phyloP scores from a whole-genome alignment of 2,797 vertebrate species.

The Gobio occitaniae region DNA sequence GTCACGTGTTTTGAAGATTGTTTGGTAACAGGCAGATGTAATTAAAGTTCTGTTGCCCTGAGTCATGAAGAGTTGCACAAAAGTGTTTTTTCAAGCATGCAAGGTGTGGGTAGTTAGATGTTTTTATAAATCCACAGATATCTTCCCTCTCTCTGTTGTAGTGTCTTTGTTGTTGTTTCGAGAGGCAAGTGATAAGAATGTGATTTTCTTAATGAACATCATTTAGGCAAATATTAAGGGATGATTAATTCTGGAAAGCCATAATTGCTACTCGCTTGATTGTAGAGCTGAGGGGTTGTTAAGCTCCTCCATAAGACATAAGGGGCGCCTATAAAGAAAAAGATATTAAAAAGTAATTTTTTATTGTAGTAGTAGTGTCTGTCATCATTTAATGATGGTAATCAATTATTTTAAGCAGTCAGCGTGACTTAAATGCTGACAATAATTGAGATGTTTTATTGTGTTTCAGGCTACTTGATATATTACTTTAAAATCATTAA shows the following conservation, averaged over 20 bases:
- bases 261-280: background rate
- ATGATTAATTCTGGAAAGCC: background rate
- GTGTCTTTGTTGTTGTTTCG: slow-evolving; percentile 1
- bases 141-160: background rate
- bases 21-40: background rate
- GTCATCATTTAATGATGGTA: background rate
- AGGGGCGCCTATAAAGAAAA: background rate
- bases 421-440: background rate
- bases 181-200: background rate
- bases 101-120: background rate
- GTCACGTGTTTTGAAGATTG: background rate
- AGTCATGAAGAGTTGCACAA: slow-evolving; percentile 12
- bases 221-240: background rate
- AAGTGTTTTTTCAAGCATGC: background rate
- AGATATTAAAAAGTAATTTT: background rate
- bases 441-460: background rate
- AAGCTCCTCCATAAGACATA: background rate
- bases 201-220: background rate
- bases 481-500: background rate
- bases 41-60: background rate
- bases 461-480: no score
- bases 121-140: background rate
- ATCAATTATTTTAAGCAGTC: background rate
- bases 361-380: background rate
- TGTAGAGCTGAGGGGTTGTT: background rate